Evolutionary conservation across 2,113 vertebrate species (phyloP).

Genomic region (Atrichornis clamosus): DNA sequence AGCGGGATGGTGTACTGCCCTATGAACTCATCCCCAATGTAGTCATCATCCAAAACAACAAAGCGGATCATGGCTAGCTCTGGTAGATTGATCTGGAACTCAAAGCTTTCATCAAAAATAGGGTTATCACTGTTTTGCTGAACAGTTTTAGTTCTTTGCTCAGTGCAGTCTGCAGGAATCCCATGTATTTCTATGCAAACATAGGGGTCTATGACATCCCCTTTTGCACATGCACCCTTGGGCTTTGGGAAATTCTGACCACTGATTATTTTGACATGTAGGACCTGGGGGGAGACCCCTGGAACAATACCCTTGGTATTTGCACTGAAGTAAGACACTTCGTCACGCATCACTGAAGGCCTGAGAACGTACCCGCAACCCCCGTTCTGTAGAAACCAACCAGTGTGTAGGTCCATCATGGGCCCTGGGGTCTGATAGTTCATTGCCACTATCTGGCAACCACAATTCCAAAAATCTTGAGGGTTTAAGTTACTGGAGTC

Average conservation of each 20-base stretch:
- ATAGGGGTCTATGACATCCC: conserved; percentile 96
- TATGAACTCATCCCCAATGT: conserved; percentile 98
- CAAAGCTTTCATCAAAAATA: conserved; percentile 96
- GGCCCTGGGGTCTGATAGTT: conserved; percentile 96
- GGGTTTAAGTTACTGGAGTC: conserved; percentile 98
- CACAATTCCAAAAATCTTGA: conserved; percentile 97
- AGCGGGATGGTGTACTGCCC: conserved; percentile 93
- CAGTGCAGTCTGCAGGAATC: conserved; percentile 91
- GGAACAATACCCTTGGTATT: conserved; percentile 94
- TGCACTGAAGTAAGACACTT: conserved; percentile 96
- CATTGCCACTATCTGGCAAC: conserved; percentile 95
- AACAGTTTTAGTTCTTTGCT: conserved; percentile 93
- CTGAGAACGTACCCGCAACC: conserved; percentile 92
- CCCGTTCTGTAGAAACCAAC: conserved; percentile 93
- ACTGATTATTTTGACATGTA: conserved; percentile 95
- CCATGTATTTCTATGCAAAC: conserved; percentile 96
- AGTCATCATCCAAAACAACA: conserved; percentile 94
- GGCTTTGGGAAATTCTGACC: conserved; percentile 97
- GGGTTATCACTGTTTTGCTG: conserved; percentile 95
- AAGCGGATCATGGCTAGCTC: conserved; percentile 95
- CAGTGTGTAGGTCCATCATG: conserved; percentile 94
- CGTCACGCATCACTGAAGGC: conserved; percentile 91
- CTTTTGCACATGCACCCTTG: conserved; percentile 94
- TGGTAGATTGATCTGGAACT: conserved; percentile 95
- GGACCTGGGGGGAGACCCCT: conserved; percentile 88